Conservation (phyloP, 2,113 vertebrate species). For the Lepisosteus osseus region DNA sequence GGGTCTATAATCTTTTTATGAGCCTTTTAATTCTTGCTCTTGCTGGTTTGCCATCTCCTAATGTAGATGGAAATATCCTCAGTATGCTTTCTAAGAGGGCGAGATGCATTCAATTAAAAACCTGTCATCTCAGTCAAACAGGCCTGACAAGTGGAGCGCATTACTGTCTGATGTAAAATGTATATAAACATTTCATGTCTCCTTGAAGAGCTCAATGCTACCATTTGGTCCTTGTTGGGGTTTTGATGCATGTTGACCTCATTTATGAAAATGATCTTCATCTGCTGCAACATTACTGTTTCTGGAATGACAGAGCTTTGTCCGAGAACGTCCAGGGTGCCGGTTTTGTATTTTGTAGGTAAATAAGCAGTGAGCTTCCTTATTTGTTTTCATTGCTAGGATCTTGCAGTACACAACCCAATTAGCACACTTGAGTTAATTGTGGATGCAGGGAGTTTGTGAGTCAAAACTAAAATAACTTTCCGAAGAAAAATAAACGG, state of each 20-base stretch:
- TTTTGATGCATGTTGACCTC: not conserved
- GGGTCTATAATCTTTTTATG: no score
- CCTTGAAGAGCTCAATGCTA: no score
- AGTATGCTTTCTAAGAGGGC: no score
- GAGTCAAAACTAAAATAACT: slow-evolving; percentile 74
- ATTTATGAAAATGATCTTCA: not conserved
- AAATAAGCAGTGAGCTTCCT: slow-evolving; percentile 65
- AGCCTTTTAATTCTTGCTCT: no score
- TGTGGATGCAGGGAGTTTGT: slow-evolving; percentile 63
- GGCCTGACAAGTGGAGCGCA: no score
- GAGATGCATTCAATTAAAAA: no score
- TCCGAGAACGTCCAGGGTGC: slow-evolving; percentile 42
- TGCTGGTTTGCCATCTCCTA: no score
- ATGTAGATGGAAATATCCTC: no score
- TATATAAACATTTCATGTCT: no score
- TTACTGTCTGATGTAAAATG: no score
- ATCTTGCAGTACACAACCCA: slow-evolving; percentile 39
- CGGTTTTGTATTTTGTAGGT: slow-evolving; percentile 37
- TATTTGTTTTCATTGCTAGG: slow-evolving; percentile 57
- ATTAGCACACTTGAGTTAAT: slow-evolving; percentile 49
- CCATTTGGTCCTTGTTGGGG: no score
- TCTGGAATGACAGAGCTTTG: slow-evolving; percentile 8
- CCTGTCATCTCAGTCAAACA: no score
- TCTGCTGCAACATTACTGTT: slow-evolving; percentile 6
- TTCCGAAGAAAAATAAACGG: slow-evolving; percentile 75